Evolutionary conservation across 2,797 vertebrate genomes (phyloP), one percentile per base, ranked within the genome.

Genomic region (Crax fasciolata): DNA sequence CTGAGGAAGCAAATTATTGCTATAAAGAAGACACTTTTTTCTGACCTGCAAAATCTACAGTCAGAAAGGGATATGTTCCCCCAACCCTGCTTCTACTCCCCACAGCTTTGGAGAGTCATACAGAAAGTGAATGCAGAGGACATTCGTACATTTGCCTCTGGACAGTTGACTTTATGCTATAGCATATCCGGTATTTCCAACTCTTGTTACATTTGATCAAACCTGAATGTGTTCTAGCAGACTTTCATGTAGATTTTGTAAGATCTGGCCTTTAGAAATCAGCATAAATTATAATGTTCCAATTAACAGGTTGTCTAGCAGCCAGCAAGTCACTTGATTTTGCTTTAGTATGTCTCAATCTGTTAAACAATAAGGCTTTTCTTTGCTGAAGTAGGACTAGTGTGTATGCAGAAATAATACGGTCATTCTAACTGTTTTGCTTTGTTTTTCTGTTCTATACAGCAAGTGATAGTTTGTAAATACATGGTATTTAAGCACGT

Each of bases 311-410:
- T 93, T 93, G 78, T 91, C 70, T 71, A 75, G 66, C 65, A 89
- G 72, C 71, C 17, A 4, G 28, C 46, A 84, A 95, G 54, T 83
- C 84, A 75, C 73, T 93, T 89, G 72, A 87, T 93, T 96, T 89
- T 77, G 20, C 81, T 87, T 87, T 78, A 80, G 65, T 46, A 15
- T 68, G 68, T 94, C 72, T 94, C 90, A 89, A 41, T 89, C 76
- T 89, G 46, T 58, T 68, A 74, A 89, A 96, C 87, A 96, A 91
- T 87, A 89, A 73, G 59, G 17, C 84, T 87, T 92, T 95, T 96
- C 68, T 97, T 89, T 93, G 72, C 66, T 85, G 55, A 74, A 87
- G 68, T 81, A 65, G 43, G 39, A 48, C 68, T 89, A 46, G 58
- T 54, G 52, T 68, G 39, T n/a, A 41, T 61, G 27, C 57, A 89